These are phyloP conservation scores for Lysandra coridon DNA, from an alignment of 2,888 invertebrate genomes.

Conservation along the genomic window DNA sequence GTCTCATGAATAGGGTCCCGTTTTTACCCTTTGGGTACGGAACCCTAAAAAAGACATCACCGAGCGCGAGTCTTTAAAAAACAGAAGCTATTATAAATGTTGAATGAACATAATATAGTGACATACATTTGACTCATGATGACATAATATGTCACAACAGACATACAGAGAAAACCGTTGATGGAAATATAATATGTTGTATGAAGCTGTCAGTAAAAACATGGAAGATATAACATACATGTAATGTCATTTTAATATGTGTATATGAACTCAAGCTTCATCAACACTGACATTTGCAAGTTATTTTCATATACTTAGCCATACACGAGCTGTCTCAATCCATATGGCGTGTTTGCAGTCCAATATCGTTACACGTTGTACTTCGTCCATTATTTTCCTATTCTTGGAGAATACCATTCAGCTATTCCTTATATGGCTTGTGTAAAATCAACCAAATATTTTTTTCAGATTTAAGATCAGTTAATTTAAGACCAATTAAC, in stretches of 20 bases:
- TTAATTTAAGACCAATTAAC: no score
- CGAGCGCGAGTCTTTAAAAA: not conserved
- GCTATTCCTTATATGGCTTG: not conserved
- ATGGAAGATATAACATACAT: not conserved
- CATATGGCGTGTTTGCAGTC: not conserved
- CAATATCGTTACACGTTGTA: not conserved
- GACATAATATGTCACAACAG: not conserved
- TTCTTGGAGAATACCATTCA: not conserved
- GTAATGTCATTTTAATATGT: conserved; percentile 7
- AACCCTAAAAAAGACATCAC: not conserved
- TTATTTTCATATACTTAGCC: not conserved
- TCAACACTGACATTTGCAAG: not conserved
- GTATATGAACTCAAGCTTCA: not conserved
- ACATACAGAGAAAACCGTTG: conserved; percentile 7
- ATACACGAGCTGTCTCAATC: not conserved
- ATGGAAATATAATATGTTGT: conserved; percentile 25
- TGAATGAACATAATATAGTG: not conserved
- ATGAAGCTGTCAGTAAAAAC: not conserved
- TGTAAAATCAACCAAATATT: not conserved
- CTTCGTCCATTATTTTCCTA: not conserved
- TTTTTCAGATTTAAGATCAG: not conserved
- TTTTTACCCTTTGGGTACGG: no score
- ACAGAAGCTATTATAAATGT: not conserved
- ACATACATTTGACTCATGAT: not conserved
- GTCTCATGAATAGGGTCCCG: no score